Evolutionary conservation across 2,113 vertebrate species (phyloP), one percentile per base, ranked within the genome.

Genomic region (Microcebus jonahi): DNA sequence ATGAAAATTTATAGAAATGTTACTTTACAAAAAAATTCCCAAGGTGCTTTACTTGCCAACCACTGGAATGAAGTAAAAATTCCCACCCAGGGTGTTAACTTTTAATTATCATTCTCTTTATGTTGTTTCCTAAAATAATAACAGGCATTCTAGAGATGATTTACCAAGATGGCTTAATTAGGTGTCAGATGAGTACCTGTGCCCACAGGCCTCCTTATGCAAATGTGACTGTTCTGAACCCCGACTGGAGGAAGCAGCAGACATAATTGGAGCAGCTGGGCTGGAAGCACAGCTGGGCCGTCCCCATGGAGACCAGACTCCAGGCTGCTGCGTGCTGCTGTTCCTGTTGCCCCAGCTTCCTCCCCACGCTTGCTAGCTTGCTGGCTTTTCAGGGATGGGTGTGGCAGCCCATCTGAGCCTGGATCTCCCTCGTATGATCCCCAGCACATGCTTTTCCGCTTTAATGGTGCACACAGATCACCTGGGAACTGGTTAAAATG

Each of bases 111-210:
- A 63, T 94, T 90, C 92, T 97, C 88, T 95, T 92, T 81, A 88
- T 94, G 84, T 92, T 79, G 81, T 79, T 97, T 95, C 97, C 85
- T 96, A 92, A 95, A 98, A 96, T 97, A 95, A 63, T 76, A 95
- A 85, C 71, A 42, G 59, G 59, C 71, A 48, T 82, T 96, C 85
- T 85, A 90, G 90, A 97, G 94, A 92, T 90, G 90, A 96, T 88
- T 88, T 79, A 85, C 88, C 67, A 73, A 88, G 97, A 95, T 79
- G 85, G 76, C 85, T 96, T 97, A 96, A 96, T 97, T 82, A 96
- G 95, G 71, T 94, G 48, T 81, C 96, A 90, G 80, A 57, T 91
- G 70, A 55, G 65, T 92, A 65, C 90, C 92, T 90, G 96, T 67
- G 93, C 96, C 96, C 95, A 8, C 45, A 34, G 50, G 92, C 90